Base-by-base conservation (phyloP, 2,113 vertebrate genomes). In the Pelvicachromis taeniatus region DNA sequence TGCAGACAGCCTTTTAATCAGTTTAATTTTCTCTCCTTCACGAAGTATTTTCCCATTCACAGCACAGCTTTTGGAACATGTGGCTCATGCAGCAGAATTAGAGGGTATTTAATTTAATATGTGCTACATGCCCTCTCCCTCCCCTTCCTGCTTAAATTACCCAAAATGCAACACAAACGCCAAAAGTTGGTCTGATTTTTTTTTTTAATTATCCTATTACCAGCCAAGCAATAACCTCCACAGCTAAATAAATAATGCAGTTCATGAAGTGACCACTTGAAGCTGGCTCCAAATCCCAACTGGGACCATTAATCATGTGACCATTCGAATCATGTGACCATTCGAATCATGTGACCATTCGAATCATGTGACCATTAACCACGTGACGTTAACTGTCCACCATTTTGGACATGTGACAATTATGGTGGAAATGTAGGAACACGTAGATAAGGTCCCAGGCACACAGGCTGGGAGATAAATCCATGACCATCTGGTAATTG, bases 1-100 rank as follows among this genome's bases (percentile, higher is more conserved):
- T 55, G 56, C 78, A 80, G 52, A 80, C 77, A 50, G 54, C 9
- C 58, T 90, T 90, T 84, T 85, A 90, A 91, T 87, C 82, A 53
- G 23, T 82, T 90, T 73, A 50, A 84, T 88, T 83, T 88, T 23
- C 73, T 80, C 54, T 83, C 3, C 9, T 40, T 50, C 33, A 19
- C 52, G 33, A 79, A 82, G 50, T 40, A 38, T 42, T 82, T 45
- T 77, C 7, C 7, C 21, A 45, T 45, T 48, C 40, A 4, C 12
- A 45, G 50, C 33, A 23, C 29, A 50, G 56, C 5, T 68, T 89
- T 54, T 59, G 50, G 19, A 79, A 54, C 19, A 78, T 81, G 48
- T 75, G 45, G 50, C 45, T 48, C 42, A 75, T 52, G 70, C 70
- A 75, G 70, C 45, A 75, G 70, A 52, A 75, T 75, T 75, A 75